These are phyloP conservation scores for Mormyrops boulengeri DNA, from an alignment of 2,797 vertebrate genomes.

Conservation along the genomic window DNA sequence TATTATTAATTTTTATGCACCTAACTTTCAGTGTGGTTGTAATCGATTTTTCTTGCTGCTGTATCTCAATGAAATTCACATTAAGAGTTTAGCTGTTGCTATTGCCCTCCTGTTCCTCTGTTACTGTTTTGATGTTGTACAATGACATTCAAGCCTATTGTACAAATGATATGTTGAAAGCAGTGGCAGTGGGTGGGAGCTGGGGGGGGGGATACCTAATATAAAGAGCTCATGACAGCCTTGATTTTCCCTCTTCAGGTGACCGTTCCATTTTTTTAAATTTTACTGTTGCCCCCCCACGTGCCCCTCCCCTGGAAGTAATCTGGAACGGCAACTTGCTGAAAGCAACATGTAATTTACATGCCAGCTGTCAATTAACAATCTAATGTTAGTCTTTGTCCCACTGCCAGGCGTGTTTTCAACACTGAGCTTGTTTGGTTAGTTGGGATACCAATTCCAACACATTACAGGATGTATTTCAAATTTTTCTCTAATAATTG, in stretches of 20 bases:
- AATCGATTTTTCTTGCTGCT: neutral
- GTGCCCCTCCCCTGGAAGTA: neutral
- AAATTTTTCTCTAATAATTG: conserved; percentile 32
- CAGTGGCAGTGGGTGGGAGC: neutral
- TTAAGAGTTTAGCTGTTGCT: neutral
- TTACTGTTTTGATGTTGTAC: neutral
- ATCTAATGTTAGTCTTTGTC: neutral
- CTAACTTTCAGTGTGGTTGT: neutral
- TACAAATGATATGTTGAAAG: neutral
- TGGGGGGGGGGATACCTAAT: neutral
- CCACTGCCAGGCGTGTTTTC: neutral
- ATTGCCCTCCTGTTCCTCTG: neutral
- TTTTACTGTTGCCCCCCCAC: neutral
- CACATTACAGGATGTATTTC: neutral
- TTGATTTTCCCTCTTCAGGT: neutral
- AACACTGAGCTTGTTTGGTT: neutral
- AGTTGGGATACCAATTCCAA: neutral
- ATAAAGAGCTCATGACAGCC: neutral
- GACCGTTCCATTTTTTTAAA: neutral
- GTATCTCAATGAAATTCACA: neutral
- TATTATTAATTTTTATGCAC: neutral
- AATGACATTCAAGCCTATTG: neutral
- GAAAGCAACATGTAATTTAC: neutral
- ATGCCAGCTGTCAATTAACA: neutral
- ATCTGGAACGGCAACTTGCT: neutral